Percentiles rank a stretch among this genome's conserved stretches.
Conservation (phyloP, 1,140 invertebrate species). For the Thaumatotibia leucotreta region DNA sequence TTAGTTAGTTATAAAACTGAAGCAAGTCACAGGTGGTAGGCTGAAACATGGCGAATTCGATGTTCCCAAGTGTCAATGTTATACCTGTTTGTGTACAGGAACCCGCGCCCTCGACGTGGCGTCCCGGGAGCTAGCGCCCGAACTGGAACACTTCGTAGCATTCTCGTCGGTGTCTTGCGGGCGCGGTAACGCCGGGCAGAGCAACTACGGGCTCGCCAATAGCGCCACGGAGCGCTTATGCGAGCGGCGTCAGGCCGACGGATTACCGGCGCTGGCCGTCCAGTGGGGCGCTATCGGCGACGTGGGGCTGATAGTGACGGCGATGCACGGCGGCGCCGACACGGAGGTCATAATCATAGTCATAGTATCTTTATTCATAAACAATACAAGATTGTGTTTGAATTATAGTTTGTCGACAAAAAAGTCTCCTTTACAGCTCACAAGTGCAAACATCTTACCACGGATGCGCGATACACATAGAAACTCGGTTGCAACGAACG, state of each 20-base stretch:
- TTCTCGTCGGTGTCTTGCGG: conserved; percentile 98
- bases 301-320: conserved; percentile 93
- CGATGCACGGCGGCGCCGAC: conserved; percentile 89
- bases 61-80: neutral
- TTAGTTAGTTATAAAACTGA: too few relatives aligned
- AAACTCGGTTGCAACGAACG: too few relatives aligned
- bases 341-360: too few relatives aligned
- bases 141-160: conserved; percentile 93
- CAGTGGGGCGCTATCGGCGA: conserved; percentile 99
- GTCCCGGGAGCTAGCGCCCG: conserved; percentile 84
- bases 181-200: conserved; percentile 95
- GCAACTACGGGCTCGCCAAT: conserved; percentile 97
- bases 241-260: conserved; percentile 88
- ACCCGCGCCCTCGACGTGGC: conserved; percentile 87
- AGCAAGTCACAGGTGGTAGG: too few relatives aligned
- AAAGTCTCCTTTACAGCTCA: too few relatives aligned
- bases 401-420: too few relatives aligned
- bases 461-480: too few relatives aligned
- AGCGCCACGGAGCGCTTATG: conserved; percentile 97
- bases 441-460: too few relatives aligned
- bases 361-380: too few relatives aligned
- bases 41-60: too few relatives aligned
- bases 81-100: conserved; percentile 29
- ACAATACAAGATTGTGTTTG: too few relatives aligned
- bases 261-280: conserved; percentile 88